Evolutionary conservation across 35 echinoderm and acorn worm genomes (phyloP), one percentile per base, ranked within the genome.

Genomic region (Patiria miniata): DNA sequence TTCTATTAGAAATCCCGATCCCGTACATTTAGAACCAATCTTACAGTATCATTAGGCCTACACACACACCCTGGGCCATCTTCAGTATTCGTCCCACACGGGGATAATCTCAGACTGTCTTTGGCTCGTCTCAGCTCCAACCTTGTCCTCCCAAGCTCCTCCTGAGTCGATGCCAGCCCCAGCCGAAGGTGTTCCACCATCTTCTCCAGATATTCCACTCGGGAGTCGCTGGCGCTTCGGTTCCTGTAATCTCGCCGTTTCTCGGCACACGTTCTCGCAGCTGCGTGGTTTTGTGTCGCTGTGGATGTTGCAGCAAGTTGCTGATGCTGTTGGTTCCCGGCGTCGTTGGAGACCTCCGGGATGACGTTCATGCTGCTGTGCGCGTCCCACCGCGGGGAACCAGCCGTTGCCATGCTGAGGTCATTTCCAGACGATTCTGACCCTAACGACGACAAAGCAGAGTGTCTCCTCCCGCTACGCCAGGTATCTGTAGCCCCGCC

Each of bases 151-250:
- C 36, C 30, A 7, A 84, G 33, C 33, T 84, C 82, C 18, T 84
- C 82, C 36, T 84, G 82, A 1, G 82, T 84, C 53, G 38, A 33
- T 17, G 57, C 38, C 28, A 65, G 53, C 36, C 82, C 82, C 34
- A 34, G 82, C 44, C 38, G 82, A 8, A 84, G 44, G 59, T 58
- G 51, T 22, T 53, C 36, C 2, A 84, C 82, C 19, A 58, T 37
- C 23, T 36, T 84, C 57, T 84, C 82, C 10, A 84, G 82, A 37
- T 47, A 37, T 22, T 39, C 16, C 57, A 84, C 57, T 28, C 82
- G 26, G 6, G 65, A 73, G 65, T 73, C 65, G 65, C 65, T 73
- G 26, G 65, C 23, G 34, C 65, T 73, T 34, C 65, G 65, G 42
- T 47, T 12, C 42, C 42, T 47, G 42, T 47, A 47, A 47, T 47